Evolutionary conservation across 2,888 invertebrate genomes (phyloP), one percentile per base, ranked within the genome.

Genomic region (Lithophane leautieri): DNA sequence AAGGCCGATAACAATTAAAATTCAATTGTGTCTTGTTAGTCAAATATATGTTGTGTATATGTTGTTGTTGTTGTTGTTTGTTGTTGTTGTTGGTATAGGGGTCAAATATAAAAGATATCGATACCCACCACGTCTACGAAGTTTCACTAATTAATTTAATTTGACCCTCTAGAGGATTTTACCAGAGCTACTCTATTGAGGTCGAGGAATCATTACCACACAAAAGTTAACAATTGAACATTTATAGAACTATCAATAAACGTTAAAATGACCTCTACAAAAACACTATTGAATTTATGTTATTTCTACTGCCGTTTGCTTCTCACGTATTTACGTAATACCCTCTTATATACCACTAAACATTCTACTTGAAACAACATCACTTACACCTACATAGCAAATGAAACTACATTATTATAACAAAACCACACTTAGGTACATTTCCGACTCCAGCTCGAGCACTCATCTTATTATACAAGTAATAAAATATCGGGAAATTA

Each of bases 271-370:
- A 25, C 2, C 7, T 19, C 19, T 11, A 8, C 40, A 58, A 22
- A 63, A 19, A 19, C 11, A 4, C n/a, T 28, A 8, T 8, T 12
- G 1, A 47, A 22, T 40, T 42, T 16, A 4, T 25, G 25, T 50
- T 44, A 6, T 52, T 50, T 14, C 34, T 19, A 34, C 28, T 47
- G 19, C 56, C 50, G 52, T 76, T 63, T 25, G 8, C n/a, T 16
- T 54, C 34, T 47, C 22, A 61, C 44, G 6, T 22, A 52, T n/a
- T 44, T n/a, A 67, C n/a, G 34, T 77, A 66, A 66, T 52, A 56
- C 14, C 47, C 40, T 40, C 54, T 40, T 62, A 60, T 22, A 58
- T 25, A 22, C 52, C 16, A 60, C 25, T 52, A n/a, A 16, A 50
- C 28, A 50, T 14, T 19, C 6, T 50, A 61, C 78, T 76, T 40